phyloP scores from a whole-genome alignment of 2,113 vertebrate genomes.

The Muntiacus muntjak region DNA sequence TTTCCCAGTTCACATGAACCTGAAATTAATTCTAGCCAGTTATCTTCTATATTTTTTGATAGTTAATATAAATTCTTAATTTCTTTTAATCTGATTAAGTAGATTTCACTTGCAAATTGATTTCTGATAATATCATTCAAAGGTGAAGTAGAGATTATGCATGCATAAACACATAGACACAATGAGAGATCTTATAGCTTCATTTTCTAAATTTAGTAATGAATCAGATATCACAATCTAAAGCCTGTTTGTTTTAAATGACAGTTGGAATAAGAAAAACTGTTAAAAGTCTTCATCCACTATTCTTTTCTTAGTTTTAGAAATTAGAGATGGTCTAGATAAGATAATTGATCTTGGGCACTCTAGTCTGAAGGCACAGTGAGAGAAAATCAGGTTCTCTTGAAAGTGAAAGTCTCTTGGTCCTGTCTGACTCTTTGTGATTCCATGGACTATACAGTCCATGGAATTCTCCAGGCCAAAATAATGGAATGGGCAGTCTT shows the following conservation, averaged over 20 bases:
- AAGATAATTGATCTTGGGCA: background rate
- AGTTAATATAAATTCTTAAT: background rate
- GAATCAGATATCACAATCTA: background rate
- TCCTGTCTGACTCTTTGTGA: background rate
- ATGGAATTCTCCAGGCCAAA: background rate
- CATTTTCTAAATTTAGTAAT: background rate
- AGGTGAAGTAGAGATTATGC: background rate
- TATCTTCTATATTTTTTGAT: background rate
- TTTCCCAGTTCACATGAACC: background rate
- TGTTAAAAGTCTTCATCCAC: background rate
- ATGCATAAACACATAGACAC: background rate
- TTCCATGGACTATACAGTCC: too few species aligned
- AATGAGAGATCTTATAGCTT: background rate
- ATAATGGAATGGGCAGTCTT: background rate
- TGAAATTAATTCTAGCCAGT: background rate
- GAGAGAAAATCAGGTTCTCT: background rate
- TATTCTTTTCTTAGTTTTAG: background rate
- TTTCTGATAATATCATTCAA: background rate
- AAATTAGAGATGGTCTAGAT: background rate
- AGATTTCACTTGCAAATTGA: background rate
- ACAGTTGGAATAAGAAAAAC: background rate
- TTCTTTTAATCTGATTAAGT: background rate
- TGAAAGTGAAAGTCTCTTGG: background rate
- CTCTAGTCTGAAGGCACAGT: background rate
- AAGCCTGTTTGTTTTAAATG: background rate